Conservation (phyloP, 2,888 invertebrate genomes). For the Pilophorus perplexus region DNA sequence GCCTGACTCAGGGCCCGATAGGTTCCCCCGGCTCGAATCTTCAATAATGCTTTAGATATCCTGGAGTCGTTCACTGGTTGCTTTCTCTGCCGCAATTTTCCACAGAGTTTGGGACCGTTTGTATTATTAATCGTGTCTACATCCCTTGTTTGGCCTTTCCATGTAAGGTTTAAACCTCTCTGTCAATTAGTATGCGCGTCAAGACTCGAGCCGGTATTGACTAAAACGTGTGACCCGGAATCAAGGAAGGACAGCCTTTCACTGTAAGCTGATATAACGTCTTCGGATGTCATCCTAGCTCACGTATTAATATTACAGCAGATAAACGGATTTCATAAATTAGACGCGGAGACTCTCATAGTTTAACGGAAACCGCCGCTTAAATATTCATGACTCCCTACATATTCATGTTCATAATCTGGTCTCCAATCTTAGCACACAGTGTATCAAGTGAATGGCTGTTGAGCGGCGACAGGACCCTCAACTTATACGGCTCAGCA, state of each 20-base stretch:
- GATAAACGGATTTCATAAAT: conserved; percentile 41
- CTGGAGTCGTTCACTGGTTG: no score
- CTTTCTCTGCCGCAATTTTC: no score
- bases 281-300: conserved; percentile 16
- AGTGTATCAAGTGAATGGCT: conserved; percentile 29
- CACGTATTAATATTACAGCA: conserved; percentile 31
- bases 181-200: no score
- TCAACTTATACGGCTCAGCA: conserved; percentile 1
- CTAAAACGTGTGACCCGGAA: no score
- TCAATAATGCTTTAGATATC: conserved; percentile 23
- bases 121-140: no score
- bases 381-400: conserved; percentile 37
- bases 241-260: no score
- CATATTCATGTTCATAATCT: conserved; percentile 39
- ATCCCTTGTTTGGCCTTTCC: no score
- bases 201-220: no score
- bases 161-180: no score
- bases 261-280: conserved; percentile 12
- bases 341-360: conserved; percentile 27
- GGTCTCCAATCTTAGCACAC: conserved; percentile 34
- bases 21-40: conserved; percentile 21
- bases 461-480: conserved; percentile 10
- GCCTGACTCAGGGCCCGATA: conserved; percentile 10
- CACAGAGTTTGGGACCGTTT: no score
- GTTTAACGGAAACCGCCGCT: conserved; percentile 30